phyloP scores from a whole-genome alignment of 1,140 invertebrate genomes.

The Drosophila saltans region DNA sequence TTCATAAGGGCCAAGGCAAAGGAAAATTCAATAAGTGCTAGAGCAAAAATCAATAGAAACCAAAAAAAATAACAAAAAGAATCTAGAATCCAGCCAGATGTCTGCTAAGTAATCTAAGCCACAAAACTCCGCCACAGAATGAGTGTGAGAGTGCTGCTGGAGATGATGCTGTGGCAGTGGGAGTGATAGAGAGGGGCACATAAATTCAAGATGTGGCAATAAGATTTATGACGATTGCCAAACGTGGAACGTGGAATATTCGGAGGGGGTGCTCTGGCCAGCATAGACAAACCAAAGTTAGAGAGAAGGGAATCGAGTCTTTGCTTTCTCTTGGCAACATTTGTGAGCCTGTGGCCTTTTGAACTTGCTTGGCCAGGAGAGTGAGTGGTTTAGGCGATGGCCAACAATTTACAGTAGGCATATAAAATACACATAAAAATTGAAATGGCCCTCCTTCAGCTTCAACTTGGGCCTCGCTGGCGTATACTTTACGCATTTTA shows the following conservation, averaged over 20 bases:
- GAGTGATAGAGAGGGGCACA: constrained; percentile 42
- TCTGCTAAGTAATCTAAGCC: constrained; percentile 76
- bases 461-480: constrained; percentile 30
- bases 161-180: background rate
- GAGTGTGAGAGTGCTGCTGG: background rate
- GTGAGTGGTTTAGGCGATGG: constrained; percentile 25
- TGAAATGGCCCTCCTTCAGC: constrained; percentile 49
- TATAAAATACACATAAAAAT: constrained; percentile 81
- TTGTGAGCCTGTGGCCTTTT: constrained; percentile 64
- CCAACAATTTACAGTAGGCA: constrained; percentile 77
- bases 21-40: constrained; percentile 65
- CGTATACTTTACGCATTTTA: constrained; percentile 82
- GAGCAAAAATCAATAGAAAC: constrained; percentile 62
- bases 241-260: constrained; percentile 74
- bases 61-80: background rate
- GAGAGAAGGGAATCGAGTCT: constrained; percentile 35
- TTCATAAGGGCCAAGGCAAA: constrained; percentile 28
- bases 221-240: constrained; percentile 82
- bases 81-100: constrained; percentile 66
- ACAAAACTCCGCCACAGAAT: constrained; percentile 71
- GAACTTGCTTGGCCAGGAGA: constrained; percentile 33
- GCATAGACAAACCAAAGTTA: constrained; percentile 60
- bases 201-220: constrained; percentile 82
- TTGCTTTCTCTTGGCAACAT: constrained; percentile 35
- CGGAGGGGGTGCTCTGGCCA: constrained; percentile 23